phyloP scores from a whole-genome alignment of 1,140 invertebrate species.

The Anastrepha ludens region DNA sequence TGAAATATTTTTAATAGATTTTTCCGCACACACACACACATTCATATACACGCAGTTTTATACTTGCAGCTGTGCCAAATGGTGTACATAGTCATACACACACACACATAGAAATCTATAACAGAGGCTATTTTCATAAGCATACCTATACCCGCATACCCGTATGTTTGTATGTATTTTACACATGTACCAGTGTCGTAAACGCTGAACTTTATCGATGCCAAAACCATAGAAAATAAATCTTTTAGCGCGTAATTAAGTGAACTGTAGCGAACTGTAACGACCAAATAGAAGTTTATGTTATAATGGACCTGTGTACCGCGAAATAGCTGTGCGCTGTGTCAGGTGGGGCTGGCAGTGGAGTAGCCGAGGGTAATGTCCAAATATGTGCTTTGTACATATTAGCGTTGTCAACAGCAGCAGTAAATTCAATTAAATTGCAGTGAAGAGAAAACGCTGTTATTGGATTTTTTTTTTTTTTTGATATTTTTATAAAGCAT shows the following conservation, averaged over 20 bases:
- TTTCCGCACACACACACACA: not conserved
- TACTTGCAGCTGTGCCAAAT: not conserved
- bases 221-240: slow-evolving; percentile 38
- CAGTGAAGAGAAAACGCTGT: not conserved
- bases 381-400: not conserved
- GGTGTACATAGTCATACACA: not conserved
- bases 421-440: slow-evolving; percentile 37
- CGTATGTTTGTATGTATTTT: not conserved
- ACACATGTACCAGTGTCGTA: not conserved
- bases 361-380: too few relatives aligned
- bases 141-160: not conserved
- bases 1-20: slow-evolving; percentile 13
- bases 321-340: not conserved
- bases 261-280: slow-evolving; percentile 27
- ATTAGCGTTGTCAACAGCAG: slow-evolving; percentile 13
- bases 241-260: slow-evolving; percentile 36
- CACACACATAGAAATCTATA: too few relatives aligned
- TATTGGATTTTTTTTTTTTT: not conserved
- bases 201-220: slow-evolving; percentile 24
- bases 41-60: not conserved
- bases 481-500: not conserved
- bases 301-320: slow-evolving; percentile 21
- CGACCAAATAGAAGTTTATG: slow-evolving; percentile 8
- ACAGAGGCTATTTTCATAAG: too few relatives aligned
- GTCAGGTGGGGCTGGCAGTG: not conserved